phyloP scores from a whole-genome alignment of 2,113 vertebrate species.

The Charadrius vociferus region DNA sequence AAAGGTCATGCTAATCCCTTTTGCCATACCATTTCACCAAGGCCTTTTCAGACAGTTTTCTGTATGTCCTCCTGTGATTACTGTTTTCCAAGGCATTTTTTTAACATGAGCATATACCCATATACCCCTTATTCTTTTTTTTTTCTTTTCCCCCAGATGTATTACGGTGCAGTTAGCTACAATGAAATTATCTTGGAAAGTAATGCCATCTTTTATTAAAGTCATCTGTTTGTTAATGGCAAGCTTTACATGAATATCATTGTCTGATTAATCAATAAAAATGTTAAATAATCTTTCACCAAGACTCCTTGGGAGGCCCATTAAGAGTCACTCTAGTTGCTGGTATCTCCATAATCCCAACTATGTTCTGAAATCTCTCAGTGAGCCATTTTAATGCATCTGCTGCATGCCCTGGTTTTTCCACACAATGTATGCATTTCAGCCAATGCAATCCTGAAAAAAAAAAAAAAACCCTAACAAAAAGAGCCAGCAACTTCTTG shows the following conservation, averaged over 20 bases:
- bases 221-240: neutral
- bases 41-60: neutral
- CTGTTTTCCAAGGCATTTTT: neutral
- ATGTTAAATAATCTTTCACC: neutral
- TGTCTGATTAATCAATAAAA: neutral
- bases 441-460: neutral
- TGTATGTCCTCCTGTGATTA: neutral
- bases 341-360: neutral
- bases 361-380: neutral
- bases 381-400: neutral
- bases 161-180: neutral
- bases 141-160: neutral
- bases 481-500: neutral
- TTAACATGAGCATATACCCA: neutral
- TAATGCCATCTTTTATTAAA: neutral
- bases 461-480: neutral
- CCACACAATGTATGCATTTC: neutral
- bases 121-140: neutral
- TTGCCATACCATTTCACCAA: neutral
- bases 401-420: neutral
- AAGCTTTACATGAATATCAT: neutral
- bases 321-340: neutral
- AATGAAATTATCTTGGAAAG: neutral
- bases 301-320: neutral
- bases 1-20: neutral